These are phyloP conservation scores for Drosophila neotestacea DNA, from an alignment of 2,888 invertebrate species.

Conservation along the genomic window DNA sequence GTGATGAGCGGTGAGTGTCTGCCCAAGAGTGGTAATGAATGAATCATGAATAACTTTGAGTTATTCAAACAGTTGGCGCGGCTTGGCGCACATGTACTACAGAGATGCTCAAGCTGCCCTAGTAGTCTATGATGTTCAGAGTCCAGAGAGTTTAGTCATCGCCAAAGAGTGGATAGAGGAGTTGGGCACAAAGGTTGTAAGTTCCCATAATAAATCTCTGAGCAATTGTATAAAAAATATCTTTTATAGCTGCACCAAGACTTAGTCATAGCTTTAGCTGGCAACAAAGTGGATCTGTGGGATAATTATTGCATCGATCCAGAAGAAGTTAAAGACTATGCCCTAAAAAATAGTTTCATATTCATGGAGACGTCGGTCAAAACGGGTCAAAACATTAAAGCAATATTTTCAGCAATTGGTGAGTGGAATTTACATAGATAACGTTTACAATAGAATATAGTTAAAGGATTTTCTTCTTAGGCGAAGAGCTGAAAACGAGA, in stretches of 20 bases:
- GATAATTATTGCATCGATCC: conserved; percentile 13
- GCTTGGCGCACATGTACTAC: conserved; percentile 99
- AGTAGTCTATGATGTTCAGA: conserved; percentile 99
- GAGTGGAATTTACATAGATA: background rate
- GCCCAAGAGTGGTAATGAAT: background rate
- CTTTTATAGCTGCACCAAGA: conserved; percentile 9
- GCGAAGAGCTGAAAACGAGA: conserved; percentile 5
- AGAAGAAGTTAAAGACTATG: conserved; percentile 19
- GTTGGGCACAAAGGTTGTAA: conserved; percentile 89
- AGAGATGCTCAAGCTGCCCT: conserved; percentile 98
- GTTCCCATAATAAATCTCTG: background rate
- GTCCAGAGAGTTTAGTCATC: conserved; percentile 98
- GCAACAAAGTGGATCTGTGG: conserved; percentile 37
- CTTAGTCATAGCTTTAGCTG: conserved; percentile 40
- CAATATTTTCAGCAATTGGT: conserved; percentile 29
- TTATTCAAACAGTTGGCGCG: conserved; percentile 92
- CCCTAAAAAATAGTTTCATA: conserved; percentile 27
- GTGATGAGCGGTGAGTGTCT: conserved; percentile 92
- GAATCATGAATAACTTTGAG: background rate
- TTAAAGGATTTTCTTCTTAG: conserved; percentile 6
- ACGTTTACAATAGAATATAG: background rate
- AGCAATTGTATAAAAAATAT: background rate
- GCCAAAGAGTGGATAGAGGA: conserved; percentile 99
- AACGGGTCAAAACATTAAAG: conserved; percentile 30
- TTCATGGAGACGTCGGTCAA: conserved; percentile 46